Evolutionary conservation across 2,113 vertebrate species (phyloP).

Genomic region (Ictidomys tridecemlineatus): DNA sequence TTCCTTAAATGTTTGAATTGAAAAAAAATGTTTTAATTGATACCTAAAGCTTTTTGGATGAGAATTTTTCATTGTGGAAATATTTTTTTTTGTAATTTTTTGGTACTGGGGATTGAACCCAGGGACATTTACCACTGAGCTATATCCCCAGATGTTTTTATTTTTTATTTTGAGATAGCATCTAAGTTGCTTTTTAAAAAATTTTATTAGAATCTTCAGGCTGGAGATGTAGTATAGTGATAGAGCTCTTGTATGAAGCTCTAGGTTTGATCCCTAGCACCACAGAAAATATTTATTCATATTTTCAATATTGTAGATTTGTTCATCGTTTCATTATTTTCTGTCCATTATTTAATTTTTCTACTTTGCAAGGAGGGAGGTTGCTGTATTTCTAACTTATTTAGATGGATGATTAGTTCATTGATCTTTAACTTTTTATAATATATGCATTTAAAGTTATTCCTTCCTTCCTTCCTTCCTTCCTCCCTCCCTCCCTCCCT

Average conservation of each 20-base stretch:
- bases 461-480: no score
- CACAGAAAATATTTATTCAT: not conserved
- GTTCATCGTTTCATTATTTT: not conserved
- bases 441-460: constrained; percentile 23
- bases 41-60: not conserved
- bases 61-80: not conserved
- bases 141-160: no score
- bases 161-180: not conserved
- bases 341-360: not conserved
- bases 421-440: not conserved
- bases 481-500: no score
- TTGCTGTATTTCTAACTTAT: not conserved
- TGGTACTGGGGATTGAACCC: no score
- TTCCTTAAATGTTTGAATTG: constrained; percentile 14
- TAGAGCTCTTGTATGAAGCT: not conserved
- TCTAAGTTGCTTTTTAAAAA: not conserved
- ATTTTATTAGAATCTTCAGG: not conserved
- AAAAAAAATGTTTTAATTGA: not conserved
- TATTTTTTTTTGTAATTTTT: not conserved
- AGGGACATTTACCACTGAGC: no score
- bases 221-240: not conserved
- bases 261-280: not conserved
- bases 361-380: not conserved
- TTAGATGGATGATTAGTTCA: not conserved
- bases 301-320: not conserved